These are phyloP conservation scores for Phylloscopus whistleri DNA, from an alignment of 2,113 vertebrate genomes.

Conservation along the genomic window DNA sequence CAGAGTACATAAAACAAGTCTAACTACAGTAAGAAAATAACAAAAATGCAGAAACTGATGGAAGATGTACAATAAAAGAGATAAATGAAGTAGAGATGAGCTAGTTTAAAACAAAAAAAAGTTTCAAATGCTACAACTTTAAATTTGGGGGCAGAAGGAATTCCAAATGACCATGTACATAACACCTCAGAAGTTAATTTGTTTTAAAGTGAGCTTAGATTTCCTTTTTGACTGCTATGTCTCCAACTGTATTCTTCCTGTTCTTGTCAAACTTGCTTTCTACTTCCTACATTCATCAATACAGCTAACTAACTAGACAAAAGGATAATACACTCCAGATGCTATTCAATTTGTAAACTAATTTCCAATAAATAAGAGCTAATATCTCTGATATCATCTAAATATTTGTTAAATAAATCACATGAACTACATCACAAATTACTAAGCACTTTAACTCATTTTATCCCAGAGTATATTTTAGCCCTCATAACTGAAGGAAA, in stretches of 20 bases:
- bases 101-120: not conserved
- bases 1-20: not conserved
- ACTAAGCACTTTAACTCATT: not conserved
- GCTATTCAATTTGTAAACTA: not conserved
- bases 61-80: not conserved
- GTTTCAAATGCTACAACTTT: not conserved
- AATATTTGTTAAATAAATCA: not conserved
- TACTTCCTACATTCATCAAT: not conserved
- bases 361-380: not conserved
- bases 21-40: not conserved
- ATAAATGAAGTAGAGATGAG: not conserved
- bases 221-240: not conserved
- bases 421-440: not conserved
- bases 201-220: not conserved
- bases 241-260: not conserved
- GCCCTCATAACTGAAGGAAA: not conserved
- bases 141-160: not conserved
- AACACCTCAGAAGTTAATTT: not conserved
- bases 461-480: not conserved
- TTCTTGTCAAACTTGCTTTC: not conserved
- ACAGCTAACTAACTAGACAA: not conserved
- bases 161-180: not conserved
- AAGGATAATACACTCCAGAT: not conserved
- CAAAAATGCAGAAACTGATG: not conserved
- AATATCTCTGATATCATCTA: not conserved